Evolutionary conservation across 2,113 vertebrate species (phyloP).

Genomic region (Hippolais icterina): DNA sequence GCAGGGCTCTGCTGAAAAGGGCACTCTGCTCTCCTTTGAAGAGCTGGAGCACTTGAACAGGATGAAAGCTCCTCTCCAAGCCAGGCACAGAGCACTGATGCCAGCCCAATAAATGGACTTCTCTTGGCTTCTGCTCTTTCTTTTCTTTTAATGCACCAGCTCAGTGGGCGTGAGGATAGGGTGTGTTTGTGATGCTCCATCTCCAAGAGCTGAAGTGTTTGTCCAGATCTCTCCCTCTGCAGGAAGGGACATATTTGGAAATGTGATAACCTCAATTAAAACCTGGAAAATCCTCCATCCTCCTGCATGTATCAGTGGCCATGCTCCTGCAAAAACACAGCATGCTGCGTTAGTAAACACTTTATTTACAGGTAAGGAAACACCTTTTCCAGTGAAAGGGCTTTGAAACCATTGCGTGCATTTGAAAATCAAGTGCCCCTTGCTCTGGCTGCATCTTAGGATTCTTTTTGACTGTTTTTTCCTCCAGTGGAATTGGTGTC

Average conservation of each 20-base stretch:
- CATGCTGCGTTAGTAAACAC: background rate
- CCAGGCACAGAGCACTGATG: background rate
- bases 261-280: background rate
- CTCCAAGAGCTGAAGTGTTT: conserved; percentile 17
- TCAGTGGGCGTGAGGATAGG: background rate
- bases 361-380: background rate
- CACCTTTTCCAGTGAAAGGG: background rate
- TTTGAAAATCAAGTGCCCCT: background rate
- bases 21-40: conserved; percentile 28
- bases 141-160: background rate
- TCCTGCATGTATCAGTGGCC: background rate
- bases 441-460: background rate
- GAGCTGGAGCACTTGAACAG: conserved; percentile 23
- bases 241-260: background rate
- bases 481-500: background rate
- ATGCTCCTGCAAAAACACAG: background rate
- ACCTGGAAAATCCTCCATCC: background rate
- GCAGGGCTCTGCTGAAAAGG: conserved; percentile 15
- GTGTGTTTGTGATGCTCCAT: background rate
- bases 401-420: background rate
- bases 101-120: background rate
- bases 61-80: conserved; percentile 30
- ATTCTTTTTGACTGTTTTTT: background rate
- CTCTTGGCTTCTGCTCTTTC: background rate
- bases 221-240: background rate